Percentiles rank a stretch among this genome's conserved stretches.
Evolutionary conservation across 2,797 vertebrate genomes (phyloP).

Genomic region (Staurois parvus): DNA sequence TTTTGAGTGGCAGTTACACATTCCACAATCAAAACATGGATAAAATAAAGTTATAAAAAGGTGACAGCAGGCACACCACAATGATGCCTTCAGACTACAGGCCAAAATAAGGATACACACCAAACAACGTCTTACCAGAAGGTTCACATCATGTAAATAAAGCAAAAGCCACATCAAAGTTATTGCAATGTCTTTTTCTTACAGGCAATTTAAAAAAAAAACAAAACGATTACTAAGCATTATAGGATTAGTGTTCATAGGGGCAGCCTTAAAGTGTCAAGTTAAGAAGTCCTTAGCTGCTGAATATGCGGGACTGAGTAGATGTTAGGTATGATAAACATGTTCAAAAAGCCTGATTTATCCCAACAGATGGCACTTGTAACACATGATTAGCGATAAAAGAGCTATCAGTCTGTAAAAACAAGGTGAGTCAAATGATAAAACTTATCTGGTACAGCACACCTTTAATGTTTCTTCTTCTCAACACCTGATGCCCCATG

Average conservation of each 20-base stretch:
- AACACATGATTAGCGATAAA: conserved; percentile 50
- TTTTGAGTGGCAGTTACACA: too few relatives aligned
- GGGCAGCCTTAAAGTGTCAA: conserved; percentile 64
- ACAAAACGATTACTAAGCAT: conserved; percentile 64
- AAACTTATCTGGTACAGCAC: conserved; percentile 24
- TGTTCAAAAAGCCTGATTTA: conserved; percentile 32
- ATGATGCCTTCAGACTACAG: too few relatives aligned
- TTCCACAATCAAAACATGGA: too few relatives aligned
- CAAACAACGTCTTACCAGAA: conserved; percentile 61
- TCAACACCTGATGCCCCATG: conserved; percentile 36
- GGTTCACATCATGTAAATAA: conserved; percentile 66
- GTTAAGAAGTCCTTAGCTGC: conserved; percentile 55
- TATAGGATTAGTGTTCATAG: conserved; percentile 66
- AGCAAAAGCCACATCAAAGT: conserved; percentile 80
- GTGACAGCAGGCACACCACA: too few relatives aligned
- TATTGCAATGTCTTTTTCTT: conserved; percentile 66
- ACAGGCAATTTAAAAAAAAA: conserved; percentile 73
- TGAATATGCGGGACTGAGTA: conserved; percentile 38
- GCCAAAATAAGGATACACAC: neutral
- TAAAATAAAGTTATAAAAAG: too few relatives aligned
- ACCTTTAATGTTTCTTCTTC: conserved; percentile 25
- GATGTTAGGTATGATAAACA: conserved; percentile 45
- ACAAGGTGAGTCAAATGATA: conserved; percentile 41
- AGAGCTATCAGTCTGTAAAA: conserved; percentile 36
- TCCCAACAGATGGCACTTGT: conserved; percentile 39